phyloP scores from a whole-genome alignment of 2,797 vertebrate genomes.

The Scyliorhinus canicula region DNA sequence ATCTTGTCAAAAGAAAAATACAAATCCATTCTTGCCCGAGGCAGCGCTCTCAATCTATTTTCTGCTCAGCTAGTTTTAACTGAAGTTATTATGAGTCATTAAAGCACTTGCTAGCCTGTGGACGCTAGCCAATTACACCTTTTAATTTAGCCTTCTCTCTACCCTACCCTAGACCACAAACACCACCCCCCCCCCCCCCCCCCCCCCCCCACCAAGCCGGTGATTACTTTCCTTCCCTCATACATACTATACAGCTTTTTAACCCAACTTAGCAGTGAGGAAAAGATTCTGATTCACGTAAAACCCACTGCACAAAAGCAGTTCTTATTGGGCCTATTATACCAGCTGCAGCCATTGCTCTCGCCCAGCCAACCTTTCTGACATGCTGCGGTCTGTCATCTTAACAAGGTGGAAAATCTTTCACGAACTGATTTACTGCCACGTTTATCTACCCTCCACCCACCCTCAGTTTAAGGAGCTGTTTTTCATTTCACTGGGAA shows the following conservation, averaged over 20 bases:
- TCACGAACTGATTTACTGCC: neutral
- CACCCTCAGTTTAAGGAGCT: neutral
- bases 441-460: too few relatives aligned
- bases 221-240: constrained; percentile 50
- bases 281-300: neutral
- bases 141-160: constrained; percentile 96
- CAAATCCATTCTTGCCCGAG: constrained; percentile 97
- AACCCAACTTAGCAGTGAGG: too few relatives aligned
- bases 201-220: constrained; percentile 46
- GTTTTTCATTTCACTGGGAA: neutral
- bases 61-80: constrained; percentile 99
- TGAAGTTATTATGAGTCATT: constrained; percentile 99
- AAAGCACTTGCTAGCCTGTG: constrained; percentile 99
- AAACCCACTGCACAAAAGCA: neutral
- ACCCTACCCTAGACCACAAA: constrained; percentile 45
- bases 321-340: neutral
- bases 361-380: neutral
- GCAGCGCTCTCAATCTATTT: constrained; percentile 98
- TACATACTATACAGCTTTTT: constrained; percentile 38
- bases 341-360: too few relatives aligned
- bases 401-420: neutral
- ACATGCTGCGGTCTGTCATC: neutral
- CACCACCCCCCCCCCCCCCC: too few relatives aligned
- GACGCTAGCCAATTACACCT: constrained; percentile 99
- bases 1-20: constrained; percentile 70